Conservation (phyloP, 2,113 vertebrate species). For the Trogon melanurus region DNA sequence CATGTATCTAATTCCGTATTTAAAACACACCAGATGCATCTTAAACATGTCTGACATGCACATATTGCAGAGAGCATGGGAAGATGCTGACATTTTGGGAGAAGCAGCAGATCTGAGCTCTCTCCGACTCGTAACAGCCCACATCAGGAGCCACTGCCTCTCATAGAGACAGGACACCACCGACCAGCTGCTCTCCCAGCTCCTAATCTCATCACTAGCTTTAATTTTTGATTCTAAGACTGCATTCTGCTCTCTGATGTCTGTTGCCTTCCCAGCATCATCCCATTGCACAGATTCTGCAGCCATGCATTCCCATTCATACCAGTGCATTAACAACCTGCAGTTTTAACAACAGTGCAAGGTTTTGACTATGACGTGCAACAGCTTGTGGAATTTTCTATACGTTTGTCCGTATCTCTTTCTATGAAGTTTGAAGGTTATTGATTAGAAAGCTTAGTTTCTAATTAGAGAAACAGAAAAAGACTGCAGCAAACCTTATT, state of each 20-base stretch:
- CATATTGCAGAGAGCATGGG: neutral
- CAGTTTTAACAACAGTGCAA: neutral
- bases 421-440: neutral
- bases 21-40: neutral
- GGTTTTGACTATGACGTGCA: neutral
- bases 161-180: neutral
- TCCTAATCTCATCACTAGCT: neutral
- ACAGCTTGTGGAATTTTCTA: neutral
- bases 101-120: neutral
- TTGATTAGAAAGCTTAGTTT: constrained; percentile 12
- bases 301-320: neutral
- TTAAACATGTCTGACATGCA: neutral
- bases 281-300: neutral
- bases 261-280: neutral
- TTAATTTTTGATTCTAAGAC: neutral
- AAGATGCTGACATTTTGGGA: neutral
- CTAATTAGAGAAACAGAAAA: neutral
- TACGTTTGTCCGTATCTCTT: neutral
- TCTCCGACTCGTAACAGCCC: neutral
- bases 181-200: neutral
- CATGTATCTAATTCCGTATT: neutral
- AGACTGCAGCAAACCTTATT: neutral
- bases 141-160: neutral
- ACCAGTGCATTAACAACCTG: neutral
- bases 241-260: neutral